phyloP scores from a whole-genome alignment of 2,888 invertebrate genomes.

The Drosophila atripex region DNA sequence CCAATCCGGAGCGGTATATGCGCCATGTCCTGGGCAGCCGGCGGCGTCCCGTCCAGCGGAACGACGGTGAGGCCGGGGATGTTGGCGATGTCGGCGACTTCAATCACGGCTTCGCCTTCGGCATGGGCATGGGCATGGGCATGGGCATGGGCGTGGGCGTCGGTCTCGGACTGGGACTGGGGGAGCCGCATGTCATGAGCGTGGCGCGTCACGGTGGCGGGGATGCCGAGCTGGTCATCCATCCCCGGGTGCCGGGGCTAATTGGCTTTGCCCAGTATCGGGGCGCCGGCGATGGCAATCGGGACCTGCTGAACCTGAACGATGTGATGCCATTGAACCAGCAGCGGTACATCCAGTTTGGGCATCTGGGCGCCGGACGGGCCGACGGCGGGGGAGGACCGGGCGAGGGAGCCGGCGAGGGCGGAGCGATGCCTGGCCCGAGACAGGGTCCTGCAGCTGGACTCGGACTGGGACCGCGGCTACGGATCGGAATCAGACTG shows the following conservation, averaged over 20 bases:
- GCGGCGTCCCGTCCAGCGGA: not conserved
- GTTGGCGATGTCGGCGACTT: conserved; percentile 1
- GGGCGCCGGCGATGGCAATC: not conserved
- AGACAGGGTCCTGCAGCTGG: no score
- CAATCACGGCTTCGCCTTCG: not conserved
- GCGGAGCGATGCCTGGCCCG: no score
- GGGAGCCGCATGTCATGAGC: not conserved
- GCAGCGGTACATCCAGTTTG: not conserved
- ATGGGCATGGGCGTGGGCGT: not conserved
- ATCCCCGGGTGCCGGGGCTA: not conserved
- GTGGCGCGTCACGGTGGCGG: conserved; percentile 1
- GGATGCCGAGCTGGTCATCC: not conserved
- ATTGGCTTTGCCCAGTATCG: not conserved
- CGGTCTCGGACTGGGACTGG: not conserved
- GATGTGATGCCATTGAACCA: not conserved
- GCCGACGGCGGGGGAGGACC: not conserved
- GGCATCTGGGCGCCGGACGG: not conserved
- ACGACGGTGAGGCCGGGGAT: not conserved
- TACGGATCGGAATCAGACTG: no score
- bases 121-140: not conserved
- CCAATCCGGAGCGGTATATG: conserved; percentile 2
- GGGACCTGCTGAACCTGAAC: not conserved
- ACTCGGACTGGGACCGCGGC: no score
- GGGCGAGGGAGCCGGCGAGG: not conserved
- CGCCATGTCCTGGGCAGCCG: conserved; percentile 1